phyloP scores from a whole-genome alignment of 2,797 vertebrate species.

The Myotis pilosus region DNA sequence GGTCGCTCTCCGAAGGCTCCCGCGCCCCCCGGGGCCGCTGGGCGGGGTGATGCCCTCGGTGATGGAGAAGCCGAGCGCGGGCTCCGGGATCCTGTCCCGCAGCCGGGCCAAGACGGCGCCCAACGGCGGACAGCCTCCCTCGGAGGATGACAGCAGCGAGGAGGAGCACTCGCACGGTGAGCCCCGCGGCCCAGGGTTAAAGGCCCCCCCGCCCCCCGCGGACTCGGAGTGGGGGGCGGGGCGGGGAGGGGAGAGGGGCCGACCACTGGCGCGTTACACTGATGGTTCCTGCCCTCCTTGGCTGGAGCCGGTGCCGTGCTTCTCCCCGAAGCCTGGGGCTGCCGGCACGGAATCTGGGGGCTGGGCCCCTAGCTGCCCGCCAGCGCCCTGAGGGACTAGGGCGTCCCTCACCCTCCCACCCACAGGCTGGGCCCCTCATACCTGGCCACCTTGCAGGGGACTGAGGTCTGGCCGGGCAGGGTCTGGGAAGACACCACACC shows the following conservation, averaged over 20 bases:
- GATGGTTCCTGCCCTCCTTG: background rate
- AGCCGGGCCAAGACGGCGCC: conserved; percentile 92
- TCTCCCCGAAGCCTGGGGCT: background rate
- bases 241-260: background rate
- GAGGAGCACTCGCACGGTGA: conserved; percentile 93
- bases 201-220: background rate
- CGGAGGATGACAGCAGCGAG: conserved; percentile 94
- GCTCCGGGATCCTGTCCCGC: conserved; percentile 91
- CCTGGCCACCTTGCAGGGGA: conserved; percentile 52
- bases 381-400: background rate
- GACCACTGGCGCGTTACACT: background rate
- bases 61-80: conserved; percentile 90
- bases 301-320: background rate
- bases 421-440: background rate
- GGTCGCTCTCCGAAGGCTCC: conserved; percentile 36
- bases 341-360: conserved; percentile 32
- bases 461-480: background rate
- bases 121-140: conserved; percentile 90
- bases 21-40: conserved; percentile 64
- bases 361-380: conserved; percentile 41
- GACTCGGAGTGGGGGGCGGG: background rate
- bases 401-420: background rate
- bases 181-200: conserved; percentile 57
- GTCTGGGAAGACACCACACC: conserved; percentile 11
- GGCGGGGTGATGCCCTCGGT: conserved; percentile 89